Evolutionary conservation across 2,797 vertebrate genomes (phyloP), one percentile per base, ranked within the genome.

Genomic region (Esox masquinongy): DNA sequence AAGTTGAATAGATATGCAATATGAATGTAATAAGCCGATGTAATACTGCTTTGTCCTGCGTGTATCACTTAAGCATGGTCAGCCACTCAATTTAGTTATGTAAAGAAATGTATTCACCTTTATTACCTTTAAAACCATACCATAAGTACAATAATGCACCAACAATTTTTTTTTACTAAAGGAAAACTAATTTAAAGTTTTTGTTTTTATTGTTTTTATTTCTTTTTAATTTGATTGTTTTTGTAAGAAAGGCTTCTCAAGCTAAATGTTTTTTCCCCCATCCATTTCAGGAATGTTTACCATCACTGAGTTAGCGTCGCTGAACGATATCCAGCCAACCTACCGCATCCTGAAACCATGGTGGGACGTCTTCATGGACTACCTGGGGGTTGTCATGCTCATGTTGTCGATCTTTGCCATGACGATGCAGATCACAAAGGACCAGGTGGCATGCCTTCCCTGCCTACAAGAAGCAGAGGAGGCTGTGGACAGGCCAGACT

Each of bases 351-450:
- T 99, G 85, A 99, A 99, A 91, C 98, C 98, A 97, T 99, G 98
- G 98, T 99, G 98, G 98, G 98, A 99, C 34, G 98, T 99, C 61
- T 99, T 99, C 90, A 99, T 99, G 98, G 98, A 99, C 95, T 99
- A 99, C 91, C 91, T 99, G 78, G 97, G 97, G 39, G 92, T 98
- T 72, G 96, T 99, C 84, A 99, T 99, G 98, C 93, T 99, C 80
- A 99, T 99, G 98, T 93, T 99, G 86, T 96, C 98, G 81, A 97
- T 99, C 89, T 99, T 99, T 83, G 97, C 97, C 67, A 98, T 98
- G 94, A 99, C 98, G 81, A 99, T 99, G 98, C 98, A 99, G 88
- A 95, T 99, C 91, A 99, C 98, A 94, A 99, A 97, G 95, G 98
- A 99, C 92, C 97, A 99, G 83, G 97, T 99, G 83, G 96, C 98